Conservation (phyloP, 2,888 invertebrate genomes). For the Acanthopleura granulata region DNA sequence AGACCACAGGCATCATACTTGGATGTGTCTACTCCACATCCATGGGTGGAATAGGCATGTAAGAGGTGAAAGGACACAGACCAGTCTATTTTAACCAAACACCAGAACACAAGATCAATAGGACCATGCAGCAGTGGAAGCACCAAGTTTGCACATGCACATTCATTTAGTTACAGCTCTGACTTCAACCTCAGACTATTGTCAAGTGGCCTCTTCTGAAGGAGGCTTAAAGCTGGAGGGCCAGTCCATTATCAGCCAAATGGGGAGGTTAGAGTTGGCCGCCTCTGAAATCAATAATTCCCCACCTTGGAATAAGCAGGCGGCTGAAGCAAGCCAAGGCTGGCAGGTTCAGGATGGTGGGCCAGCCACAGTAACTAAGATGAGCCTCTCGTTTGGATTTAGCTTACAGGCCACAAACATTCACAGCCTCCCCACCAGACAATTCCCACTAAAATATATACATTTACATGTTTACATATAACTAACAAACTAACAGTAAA, state of each 20-base stretch:
- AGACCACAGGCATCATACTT: no score
- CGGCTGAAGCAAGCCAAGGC: no score
- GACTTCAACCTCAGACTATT: not conserved
- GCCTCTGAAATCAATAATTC: not conserved
- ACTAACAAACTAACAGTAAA: no score
- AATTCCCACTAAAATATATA: no score
- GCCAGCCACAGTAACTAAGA: no score
- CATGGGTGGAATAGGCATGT: not conserved
- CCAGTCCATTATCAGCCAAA: not conserved
- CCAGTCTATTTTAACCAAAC: not conserved
- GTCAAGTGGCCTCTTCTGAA: slow-evolving; percentile 15
- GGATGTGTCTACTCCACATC: no score
- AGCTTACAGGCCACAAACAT: no score
- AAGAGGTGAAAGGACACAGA: not conserved
- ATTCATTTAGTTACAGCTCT: slow-evolving; percentile 16
- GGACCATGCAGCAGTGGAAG: not conserved
- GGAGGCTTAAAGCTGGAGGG: not conserved
- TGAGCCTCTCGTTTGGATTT: no score
- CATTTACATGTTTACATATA: no score
- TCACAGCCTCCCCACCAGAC: no score
- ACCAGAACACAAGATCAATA: slow-evolving; percentile 1
- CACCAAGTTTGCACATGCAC: slow-evolving; percentile 15
- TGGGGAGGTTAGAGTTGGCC: not conserved
- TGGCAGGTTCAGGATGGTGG: no score
- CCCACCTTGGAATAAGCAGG: slow-evolving; percentile 3